Evolutionary conservation across 2,888 invertebrate species (phyloP).

Genomic region (Operophtera brumata): DNA sequence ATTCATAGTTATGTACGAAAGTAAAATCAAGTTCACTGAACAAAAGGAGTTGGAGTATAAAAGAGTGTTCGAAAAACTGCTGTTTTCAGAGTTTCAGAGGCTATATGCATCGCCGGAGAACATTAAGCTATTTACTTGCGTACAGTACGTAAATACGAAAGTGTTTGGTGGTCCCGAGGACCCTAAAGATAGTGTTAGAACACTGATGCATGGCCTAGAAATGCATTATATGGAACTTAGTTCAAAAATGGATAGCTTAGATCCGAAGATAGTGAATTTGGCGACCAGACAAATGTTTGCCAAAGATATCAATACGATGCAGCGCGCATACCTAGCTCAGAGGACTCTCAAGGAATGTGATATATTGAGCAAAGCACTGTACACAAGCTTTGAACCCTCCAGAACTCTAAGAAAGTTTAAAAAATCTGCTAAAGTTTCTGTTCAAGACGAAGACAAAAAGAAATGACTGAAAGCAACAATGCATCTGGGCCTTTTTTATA

Average conservation of each 20-base stretch:
- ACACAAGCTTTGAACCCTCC: conserved; percentile 42
- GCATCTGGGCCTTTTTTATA: too few relatives aligned
- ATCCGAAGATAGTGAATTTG: conserved; percentile 37
- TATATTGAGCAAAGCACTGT: conserved; percentile 39
- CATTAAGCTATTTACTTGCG: conserved; percentile 42
- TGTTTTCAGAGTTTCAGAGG: conserved; percentile 38
- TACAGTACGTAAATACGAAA: conserved; percentile 40
- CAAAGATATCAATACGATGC: conserved; percentile 39
- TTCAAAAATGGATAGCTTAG: conserved; percentile 34
- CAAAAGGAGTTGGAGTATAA: conserved; percentile 35
- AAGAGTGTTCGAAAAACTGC: conserved; percentile 34
- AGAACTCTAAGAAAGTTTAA: conserved; percentile 17
- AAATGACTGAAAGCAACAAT: background rate
- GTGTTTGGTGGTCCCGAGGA: conserved; percentile 39
- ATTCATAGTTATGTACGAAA: conserved; percentile 24
- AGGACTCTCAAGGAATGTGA: conserved; percentile 39
- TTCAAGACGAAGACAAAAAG: conserved; percentile 18
- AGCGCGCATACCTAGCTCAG: conserved; percentile 39
- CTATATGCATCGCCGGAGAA: conserved; percentile 40
- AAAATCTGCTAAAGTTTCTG: background rate
- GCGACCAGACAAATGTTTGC: conserved; percentile 38
- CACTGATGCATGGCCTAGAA: conserved; percentile 40
- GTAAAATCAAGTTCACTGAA: conserved; percentile 33
- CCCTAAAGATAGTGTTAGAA: conserved; percentile 37
- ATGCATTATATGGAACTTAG: conserved; percentile 33